phyloP scores from a whole-genome alignment of 2,113 vertebrate genomes.

The Nerophis lumbriciformis region DNA sequence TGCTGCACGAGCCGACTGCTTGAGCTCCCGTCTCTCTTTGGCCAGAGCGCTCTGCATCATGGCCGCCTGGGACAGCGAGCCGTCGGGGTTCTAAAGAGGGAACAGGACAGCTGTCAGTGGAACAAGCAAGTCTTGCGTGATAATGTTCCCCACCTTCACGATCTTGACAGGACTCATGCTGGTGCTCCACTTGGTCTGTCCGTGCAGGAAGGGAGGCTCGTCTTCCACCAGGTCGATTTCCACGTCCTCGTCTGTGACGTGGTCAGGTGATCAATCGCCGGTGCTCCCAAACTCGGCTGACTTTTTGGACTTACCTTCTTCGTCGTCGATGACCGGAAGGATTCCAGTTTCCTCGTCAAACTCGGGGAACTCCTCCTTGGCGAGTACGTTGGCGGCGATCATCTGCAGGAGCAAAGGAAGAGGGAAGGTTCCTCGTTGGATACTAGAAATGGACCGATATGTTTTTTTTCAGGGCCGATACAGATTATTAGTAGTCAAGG shows the following conservation, averaged over 20 bases:
- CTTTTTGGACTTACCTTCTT: conserved; percentile 77
- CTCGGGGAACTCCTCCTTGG: conserved; percentile 97
- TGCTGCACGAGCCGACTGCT: conserved; percentile 92
- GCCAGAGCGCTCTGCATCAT: conserved; percentile 99
- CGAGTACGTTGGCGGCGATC: conserved; percentile 96
- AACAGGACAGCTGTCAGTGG: not conserved
- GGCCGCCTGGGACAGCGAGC: conserved; percentile 95
- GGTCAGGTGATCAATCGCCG: too few relatives aligned
- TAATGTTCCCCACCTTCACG: conserved; percentile 79
- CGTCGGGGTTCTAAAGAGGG: conserved; percentile 86
- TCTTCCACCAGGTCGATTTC: conserved; percentile 98
- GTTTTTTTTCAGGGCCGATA: too few relatives aligned
- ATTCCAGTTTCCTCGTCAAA: conserved; percentile 98
- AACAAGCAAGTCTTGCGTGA: not conserved
- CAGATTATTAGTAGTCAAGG: too few relatives aligned
- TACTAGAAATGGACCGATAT: too few relatives aligned
- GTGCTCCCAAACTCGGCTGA: too few relatives aligned
- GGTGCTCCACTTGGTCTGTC: conserved; percentile 97
- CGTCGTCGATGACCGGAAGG: conserved; percentile 95
- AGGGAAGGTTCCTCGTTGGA: too few relatives aligned
- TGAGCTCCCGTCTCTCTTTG: conserved; percentile 91
- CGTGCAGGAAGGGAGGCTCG: conserved; percentile 92
- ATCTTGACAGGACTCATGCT: conserved; percentile 99
- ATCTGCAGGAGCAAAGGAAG: conserved; percentile 71
- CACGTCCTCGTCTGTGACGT: conserved; percentile 84